Conservation (phyloP, 2,113 vertebrate genomes). For the Orthonyx spaldingii region DNA sequence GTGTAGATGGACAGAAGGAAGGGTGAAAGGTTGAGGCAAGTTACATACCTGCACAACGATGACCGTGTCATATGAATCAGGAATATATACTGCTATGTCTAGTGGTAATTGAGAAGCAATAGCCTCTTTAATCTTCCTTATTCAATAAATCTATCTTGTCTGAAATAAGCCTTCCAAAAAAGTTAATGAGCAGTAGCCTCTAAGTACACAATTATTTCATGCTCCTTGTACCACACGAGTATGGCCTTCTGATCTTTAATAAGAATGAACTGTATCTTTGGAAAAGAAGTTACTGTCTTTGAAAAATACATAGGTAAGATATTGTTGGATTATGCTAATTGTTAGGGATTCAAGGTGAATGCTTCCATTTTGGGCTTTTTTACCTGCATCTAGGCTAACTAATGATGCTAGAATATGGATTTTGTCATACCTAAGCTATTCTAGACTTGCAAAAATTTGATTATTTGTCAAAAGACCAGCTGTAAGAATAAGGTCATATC, state of each 20-base stretch:
- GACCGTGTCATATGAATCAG: not conserved
- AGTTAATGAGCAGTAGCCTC: not conserved
- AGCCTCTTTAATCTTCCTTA: not conserved
- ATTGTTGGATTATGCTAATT: not conserved
- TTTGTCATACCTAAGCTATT: not conserved
- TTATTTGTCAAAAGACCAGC: not conserved
- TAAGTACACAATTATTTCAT: not conserved
- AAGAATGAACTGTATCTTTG: not conserved
- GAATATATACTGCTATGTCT: not conserved
- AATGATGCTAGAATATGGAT: not conserved
- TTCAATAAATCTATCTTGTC: not conserved
- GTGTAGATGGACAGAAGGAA: not conserved
- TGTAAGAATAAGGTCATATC: not conserved
- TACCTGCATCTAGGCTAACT: not conserved
- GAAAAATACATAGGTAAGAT: not conserved
- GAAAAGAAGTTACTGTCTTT: not conserved
- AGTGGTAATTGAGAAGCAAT: not conserved
- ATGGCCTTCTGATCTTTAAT: not conserved
- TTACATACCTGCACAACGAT: not conserved
- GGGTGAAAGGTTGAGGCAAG: not conserved
- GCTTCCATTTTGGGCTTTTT: not conserved
- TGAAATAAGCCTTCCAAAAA: not conserved
- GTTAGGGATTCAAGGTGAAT: not conserved
- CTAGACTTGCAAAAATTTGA: not conserved
- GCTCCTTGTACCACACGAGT: not conserved